Percentiles rank a stretch among this genome's conserved stretches.
Evolutionary conservation across 37 sponge, comb jelly and placozoan species (phyloP).

Genomic region (Agelas oroides): DNA sequence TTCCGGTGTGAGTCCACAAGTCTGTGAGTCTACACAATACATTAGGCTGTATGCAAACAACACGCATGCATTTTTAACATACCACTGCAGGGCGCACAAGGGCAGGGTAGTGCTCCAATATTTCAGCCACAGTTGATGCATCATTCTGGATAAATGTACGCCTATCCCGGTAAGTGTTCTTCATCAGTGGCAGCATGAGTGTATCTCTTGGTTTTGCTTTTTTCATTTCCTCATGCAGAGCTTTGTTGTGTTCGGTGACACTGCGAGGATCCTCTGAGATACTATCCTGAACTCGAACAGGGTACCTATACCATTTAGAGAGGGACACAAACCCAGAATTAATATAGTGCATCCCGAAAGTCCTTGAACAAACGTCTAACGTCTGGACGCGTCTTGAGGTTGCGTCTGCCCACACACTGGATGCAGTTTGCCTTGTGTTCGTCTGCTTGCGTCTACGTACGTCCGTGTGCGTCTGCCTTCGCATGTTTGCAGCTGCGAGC

Average conservation of each 20-base stretch:
- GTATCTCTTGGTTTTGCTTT: constrained; percentile 46
- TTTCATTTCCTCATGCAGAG: constrained; percentile 24
- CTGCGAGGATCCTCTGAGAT: constrained; percentile 13
- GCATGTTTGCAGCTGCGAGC: too few species aligned
- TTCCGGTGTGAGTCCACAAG: too few species aligned
- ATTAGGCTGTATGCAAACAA: too few species aligned
- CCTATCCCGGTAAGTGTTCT: constrained; percentile 4
- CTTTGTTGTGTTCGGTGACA: constrained; percentile 3
- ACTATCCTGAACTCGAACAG: not conserved
- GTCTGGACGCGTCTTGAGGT: too few species aligned
- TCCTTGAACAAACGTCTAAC: too few species aligned
- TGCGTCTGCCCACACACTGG: too few species aligned
- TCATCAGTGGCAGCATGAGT: constrained; percentile 39
- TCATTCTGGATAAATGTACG: not conserved
- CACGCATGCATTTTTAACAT: not conserved
- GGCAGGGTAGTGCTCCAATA: constrained; percentile 1
- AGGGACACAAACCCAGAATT: too few species aligned
- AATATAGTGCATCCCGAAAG: too few species aligned
- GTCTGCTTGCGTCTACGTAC: too few species aligned
- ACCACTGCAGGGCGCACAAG: constrained; percentile 16
- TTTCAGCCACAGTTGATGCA: not conserved
- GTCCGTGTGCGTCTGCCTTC: too few species aligned
- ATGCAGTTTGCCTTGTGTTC: too few species aligned
- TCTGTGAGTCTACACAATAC: too few species aligned
- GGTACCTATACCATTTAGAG: not conserved